Evolutionary conservation across 2,888 invertebrate species (phyloP).

Genomic region (Petrophora chlorosata): DNA sequence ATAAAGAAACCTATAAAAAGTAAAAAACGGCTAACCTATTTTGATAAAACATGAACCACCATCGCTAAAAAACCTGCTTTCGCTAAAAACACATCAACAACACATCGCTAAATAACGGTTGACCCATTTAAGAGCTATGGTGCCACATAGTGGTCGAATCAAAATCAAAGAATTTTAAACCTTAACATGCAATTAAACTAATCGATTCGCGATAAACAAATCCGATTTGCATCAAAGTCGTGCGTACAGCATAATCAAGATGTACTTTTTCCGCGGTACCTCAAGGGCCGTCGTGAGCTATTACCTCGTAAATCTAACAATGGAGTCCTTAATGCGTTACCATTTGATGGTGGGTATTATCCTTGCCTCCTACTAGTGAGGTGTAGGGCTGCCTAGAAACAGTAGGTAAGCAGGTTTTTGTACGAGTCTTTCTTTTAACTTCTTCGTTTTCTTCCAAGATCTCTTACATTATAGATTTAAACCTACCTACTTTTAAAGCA

Average conservation of each 20-base stretch:
- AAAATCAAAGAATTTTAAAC: neutral
- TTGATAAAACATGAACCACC: no score
- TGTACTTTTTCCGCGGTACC: constrained; percentile 41
- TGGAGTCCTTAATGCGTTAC: constrained; percentile 58
- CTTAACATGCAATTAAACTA: neutral
- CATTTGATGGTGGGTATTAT: constrained; percentile 62
- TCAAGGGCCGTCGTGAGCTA: constrained; percentile 59
- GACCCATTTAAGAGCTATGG: no score
- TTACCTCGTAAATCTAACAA: constrained; percentile 67
- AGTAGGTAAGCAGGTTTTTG: neutral
- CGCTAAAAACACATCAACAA: no score
- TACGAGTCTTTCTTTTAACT: neutral
- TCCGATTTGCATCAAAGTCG: constrained; percentile 20
- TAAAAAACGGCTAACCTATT: no score
- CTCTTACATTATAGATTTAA: no score
- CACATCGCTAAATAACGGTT: no score
- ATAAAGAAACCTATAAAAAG: no score
- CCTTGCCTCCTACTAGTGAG: constrained; percentile 66
- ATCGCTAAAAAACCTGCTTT: no score
- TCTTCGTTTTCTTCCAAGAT: no score
- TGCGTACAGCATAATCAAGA: constrained; percentile 23
- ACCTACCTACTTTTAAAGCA: no score
- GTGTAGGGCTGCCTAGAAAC: constrained; percentile 54
- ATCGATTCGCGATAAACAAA: neutral
- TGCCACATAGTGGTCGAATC: neutral